These are phyloP conservation scores for Babylonia areolata DNA, from an alignment of 1,140 invertebrate species.

Conservation along the genomic window DNA sequence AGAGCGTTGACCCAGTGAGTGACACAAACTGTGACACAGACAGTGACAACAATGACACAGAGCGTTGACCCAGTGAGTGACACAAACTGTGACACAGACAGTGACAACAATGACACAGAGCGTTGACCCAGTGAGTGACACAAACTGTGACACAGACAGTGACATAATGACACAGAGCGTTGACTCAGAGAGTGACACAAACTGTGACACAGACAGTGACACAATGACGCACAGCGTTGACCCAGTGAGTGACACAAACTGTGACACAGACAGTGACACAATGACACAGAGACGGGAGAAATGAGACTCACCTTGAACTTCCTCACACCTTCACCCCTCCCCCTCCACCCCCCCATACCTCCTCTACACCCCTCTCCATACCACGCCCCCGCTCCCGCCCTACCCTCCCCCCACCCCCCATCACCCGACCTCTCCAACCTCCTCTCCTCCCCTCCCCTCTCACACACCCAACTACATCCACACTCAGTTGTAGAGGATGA, in stretches of 20 bases:
- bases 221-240: neutral
- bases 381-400: no score
- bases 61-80: neutral
- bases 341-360: neutral
- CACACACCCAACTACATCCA: no score
- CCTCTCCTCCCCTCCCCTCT: no score
- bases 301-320: neutral
- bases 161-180: neutral
- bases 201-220: neutral
- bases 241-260: neutral
- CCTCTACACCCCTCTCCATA: no score
- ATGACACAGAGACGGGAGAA: neutral
- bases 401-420: no score
- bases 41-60: neutral
- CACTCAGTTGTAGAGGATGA: no score
- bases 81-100: neutral
- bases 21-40: neutral
- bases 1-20: neutral
- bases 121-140: neutral
- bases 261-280: neutral
- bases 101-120: neutral
- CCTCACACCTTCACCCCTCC: no score
- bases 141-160: neutral
- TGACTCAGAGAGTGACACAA: neutral
- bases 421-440: neutral